Evolutionary conservation across 2,113 vertebrate genomes (phyloP).

Genomic region (Pomatorhinus ruficollis): DNA sequence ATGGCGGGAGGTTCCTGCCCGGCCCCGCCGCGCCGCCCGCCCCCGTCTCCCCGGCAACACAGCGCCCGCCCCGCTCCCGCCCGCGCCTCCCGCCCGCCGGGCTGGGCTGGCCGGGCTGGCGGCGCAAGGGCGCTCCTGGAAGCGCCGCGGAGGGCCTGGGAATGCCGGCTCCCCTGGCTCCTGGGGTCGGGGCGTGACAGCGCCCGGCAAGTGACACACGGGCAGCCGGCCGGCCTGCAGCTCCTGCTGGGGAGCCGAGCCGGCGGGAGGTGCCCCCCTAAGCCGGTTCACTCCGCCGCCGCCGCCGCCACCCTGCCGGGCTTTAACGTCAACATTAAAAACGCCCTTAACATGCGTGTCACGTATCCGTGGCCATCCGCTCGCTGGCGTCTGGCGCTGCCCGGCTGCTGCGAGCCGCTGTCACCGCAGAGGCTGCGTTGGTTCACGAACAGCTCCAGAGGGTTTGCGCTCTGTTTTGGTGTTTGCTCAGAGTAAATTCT

Average conservation of each 20-base stretch:
- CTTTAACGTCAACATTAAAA: background rate
- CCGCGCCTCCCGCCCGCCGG: background rate
- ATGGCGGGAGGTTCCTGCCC: background rate
- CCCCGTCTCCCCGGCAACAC: conserved; percentile 65
- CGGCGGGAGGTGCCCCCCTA: background rate
- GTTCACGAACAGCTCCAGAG: background rate
- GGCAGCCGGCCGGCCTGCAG: background rate
- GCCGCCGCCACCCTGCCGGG: accelerated
- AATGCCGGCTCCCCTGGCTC: background rate
- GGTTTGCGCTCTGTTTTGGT: background rate
- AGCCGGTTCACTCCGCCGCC: accelerated
- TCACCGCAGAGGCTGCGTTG: accelerated
- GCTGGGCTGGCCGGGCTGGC: background rate
- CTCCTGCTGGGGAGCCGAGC: background rate
- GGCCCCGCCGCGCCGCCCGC: background rate
- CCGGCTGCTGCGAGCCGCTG: background rate
- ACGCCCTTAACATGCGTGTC: background rate
- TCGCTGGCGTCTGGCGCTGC: background rate
- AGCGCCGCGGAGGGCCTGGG: accelerated
- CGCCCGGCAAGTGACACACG: background rate
- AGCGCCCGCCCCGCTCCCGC: background rate
- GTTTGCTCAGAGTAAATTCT: background rate
- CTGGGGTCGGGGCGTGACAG: background rate
- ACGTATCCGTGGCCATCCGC: background rate
- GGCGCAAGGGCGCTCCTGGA: background rate